Percentiles rank a stretch among this genome's conserved stretches.
phyloP scores from a whole-genome alignment of 2,797 vertebrate species.

The Melanotaenia pygmaea region DNA sequence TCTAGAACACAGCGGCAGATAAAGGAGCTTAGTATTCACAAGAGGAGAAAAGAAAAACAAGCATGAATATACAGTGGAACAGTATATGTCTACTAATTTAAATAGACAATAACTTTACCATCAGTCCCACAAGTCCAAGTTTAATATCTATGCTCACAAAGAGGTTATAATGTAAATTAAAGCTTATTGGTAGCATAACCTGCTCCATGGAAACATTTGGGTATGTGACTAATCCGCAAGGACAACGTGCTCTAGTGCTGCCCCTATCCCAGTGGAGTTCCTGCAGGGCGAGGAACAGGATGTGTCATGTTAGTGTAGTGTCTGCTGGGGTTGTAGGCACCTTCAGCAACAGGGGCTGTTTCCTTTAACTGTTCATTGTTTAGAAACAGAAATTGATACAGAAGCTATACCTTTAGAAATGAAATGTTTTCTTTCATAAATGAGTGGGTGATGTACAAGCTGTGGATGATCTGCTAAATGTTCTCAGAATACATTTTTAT shows the following conservation, averaged over 20 bases:
- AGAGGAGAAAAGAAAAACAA: constrained; percentile 15
- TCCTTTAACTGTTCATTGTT: constrained; percentile 16
- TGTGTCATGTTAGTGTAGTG: constrained; percentile 40
- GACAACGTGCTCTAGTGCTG: constrained; percentile 41
- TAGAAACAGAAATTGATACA: neutral
- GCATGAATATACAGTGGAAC: constrained; percentile 2
- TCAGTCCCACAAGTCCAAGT: constrained; percentile 8
- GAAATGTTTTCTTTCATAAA: neutral
- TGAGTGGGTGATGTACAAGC: neutral
- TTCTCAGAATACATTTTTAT: neutral
- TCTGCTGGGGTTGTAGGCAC: constrained; percentile 26
- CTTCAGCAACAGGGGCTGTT: neutral
- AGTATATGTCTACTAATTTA: constrained; percentile 1
- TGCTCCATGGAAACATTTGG: constrained; percentile 55
- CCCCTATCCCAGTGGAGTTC: constrained; percentile 33
- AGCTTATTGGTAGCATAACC: constrained; percentile 24
- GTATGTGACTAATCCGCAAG: constrained; percentile 45
- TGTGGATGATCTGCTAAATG: neutral
- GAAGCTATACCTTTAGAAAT: neutral
- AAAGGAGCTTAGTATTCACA: constrained; percentile 33
- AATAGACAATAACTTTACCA: constrained; percentile 12
- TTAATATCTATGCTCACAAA: constrained; percentile 26
- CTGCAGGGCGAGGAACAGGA: constrained; percentile 42
- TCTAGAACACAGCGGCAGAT: constrained; percentile 37
- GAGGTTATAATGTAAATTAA: constrained; percentile 35